Conservation (phyloP, 2,797 vertebrate genomes). For the Sternarchorhynchus goeldii region DNA sequence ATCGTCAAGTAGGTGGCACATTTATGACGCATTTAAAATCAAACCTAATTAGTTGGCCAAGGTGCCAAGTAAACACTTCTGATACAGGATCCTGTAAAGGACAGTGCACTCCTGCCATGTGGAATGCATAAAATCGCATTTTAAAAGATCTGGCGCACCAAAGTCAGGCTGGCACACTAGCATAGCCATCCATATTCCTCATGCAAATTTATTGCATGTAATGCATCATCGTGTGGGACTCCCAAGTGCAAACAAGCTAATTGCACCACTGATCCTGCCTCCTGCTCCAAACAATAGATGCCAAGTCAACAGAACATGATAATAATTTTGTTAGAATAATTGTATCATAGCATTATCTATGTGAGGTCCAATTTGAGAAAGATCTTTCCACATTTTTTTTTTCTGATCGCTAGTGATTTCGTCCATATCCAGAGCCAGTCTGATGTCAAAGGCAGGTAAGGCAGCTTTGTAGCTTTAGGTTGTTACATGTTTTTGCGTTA, state of each 20-base stretch:
- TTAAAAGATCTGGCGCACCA: slow-evolving; percentile 6
- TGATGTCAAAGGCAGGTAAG: slow-evolving; percentile 34
- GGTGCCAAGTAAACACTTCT: slow-evolving; percentile 41
- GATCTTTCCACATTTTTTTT: slow-evolving; percentile 6
- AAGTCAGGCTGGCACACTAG: slow-evolving; percentile 15
- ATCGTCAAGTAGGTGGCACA: slow-evolving; percentile 37
- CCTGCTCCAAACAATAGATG: neutral
- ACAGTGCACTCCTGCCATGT: slow-evolving; percentile 42
- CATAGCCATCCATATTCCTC: slow-evolving; percentile 7
- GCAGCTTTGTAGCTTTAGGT: slow-evolving; percentile 52
- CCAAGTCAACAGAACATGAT: slow-evolving; percentile 30
- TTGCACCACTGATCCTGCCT: slow-evolving; percentile 1
- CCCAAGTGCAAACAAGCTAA: slow-evolving; percentile 20
- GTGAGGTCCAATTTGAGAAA: slow-evolving; percentile 27
- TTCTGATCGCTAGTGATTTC: neutral
- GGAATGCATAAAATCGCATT: slow-evolving; percentile 21
- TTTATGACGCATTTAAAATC: slow-evolving; percentile 20
- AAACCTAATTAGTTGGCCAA: neutral
- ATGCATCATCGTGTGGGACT: neutral
- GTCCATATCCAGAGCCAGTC: slow-evolving; percentile 22
- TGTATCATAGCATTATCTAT: slow-evolving; percentile 18
- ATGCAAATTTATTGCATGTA: slow-evolving; percentile 9
- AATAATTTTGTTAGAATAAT: slow-evolving; percentile 28
- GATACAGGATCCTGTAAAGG: neutral
- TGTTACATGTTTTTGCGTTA: slow-evolving; percentile 41